Evolutionary conservation across 2,888 invertebrate species (phyloP).

Genomic region (Hesperia comma): DNA sequence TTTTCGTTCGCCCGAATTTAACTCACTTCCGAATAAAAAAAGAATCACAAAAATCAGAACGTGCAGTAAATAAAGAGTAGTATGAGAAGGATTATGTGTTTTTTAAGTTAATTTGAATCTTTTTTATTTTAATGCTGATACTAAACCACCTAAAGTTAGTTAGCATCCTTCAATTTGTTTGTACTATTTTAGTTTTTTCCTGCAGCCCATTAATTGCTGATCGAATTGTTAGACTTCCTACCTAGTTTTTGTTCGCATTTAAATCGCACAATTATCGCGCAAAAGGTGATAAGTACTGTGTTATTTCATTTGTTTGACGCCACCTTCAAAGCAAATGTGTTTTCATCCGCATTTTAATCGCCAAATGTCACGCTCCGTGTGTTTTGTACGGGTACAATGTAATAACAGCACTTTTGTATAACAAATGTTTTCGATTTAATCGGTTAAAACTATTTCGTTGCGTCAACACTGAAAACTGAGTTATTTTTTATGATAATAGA

Average conservation of each 20-base stretch:
- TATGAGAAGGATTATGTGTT: no score
- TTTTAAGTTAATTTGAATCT: no score
- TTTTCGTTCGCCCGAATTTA: no score
- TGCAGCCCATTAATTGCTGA: neutral
- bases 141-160: no score
- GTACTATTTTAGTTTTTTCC: no score
- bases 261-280: neutral
- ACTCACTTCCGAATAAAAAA: no score
- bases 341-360: neutral
- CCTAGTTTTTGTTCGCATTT: neutral
- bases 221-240: neutral
- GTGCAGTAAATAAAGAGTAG: no score
- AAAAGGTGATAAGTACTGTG: neutral
- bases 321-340: neutral
- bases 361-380: slow-evolving; percentile 3
- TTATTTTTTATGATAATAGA: no score
- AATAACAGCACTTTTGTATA: neutral
- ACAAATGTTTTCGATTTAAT: neutral
- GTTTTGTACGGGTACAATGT: neutral
- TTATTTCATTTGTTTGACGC: neutral
- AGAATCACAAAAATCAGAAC: no score
- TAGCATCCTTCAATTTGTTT: no score
- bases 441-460: neutral
- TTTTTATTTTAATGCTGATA: no score
- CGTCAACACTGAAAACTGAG: no score